Percentiles rank a stretch among this genome's conserved stretches.
phyloP scores from a whole-genome alignment of 2,113 vertebrate genomes.

The Leucosticte australis region DNA sequence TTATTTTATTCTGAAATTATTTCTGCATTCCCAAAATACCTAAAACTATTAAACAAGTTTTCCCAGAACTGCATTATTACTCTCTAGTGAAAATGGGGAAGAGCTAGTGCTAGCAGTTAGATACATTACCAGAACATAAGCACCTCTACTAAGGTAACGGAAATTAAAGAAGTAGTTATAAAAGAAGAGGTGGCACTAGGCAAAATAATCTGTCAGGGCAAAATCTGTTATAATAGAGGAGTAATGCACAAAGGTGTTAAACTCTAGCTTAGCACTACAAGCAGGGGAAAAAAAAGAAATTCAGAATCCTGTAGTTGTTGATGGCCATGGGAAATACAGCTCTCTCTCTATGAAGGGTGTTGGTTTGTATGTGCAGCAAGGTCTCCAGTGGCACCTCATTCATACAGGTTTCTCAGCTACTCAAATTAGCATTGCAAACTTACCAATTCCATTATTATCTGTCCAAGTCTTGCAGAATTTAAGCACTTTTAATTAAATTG shows the following conservation, averaged over 20 bases:
- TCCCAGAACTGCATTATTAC: background rate
- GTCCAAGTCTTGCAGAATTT: background rate
- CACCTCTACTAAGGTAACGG: background rate
- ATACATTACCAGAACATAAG: background rate
- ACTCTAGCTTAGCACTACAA: background rate
- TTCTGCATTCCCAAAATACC: background rate
- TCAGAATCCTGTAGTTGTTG: background rate
- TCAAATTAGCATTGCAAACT: background rate
- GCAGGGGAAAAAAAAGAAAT: background rate
- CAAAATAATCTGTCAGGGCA: background rate
- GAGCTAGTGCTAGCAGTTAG: background rate
- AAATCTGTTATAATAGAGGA: background rate
- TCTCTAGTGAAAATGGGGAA: background rate
- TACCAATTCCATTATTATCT: background rate
- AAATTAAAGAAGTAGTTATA: background rate
- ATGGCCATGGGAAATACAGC: background rate
- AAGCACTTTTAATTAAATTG: background rate
- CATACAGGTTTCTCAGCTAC: background rate
- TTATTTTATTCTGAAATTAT: background rate
- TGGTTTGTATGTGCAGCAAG: background rate
- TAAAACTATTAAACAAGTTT: background rate
- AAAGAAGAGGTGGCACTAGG: background rate
- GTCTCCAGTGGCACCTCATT: background rate
- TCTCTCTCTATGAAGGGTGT: background rate
- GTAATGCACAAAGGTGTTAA: background rate